Evolutionary conservation across 2,113 vertebrate species (phyloP), one percentile per base, ranked within the genome.

Genomic region (Nibea albiflora): DNA sequence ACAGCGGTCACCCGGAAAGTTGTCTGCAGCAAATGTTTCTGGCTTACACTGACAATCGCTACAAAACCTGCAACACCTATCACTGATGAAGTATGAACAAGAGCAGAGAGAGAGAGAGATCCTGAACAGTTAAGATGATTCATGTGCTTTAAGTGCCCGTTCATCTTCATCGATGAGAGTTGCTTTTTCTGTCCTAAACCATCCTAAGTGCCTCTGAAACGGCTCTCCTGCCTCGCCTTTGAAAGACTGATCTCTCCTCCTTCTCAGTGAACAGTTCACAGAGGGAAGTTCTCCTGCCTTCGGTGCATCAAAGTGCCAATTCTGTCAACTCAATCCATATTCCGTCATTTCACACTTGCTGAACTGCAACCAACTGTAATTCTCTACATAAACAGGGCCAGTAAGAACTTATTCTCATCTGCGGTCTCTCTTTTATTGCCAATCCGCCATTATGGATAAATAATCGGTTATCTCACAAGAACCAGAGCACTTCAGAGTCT

Each of bases 321-420:
- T 53, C 65, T 62, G 54, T 63, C 65, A 72, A 62, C 42, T 35
- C 24, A 1, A 66, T 46, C 50, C 16, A 63, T 22, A 74, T 57
- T n/a, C 44, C 39, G 54, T 47, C 31, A 61, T 16, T 76, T 77
- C 67, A 74, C 50, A 44, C 14, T 47, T 31, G 9, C 49, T 80
- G 65, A 78, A 61, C 58, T 70, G 22, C 31, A 69, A 74, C 67
- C 10, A 66, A 26, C 28, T 26, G 64, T 54, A 53, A 47, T 77
- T 44, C 28, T 42, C 1, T 4, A n/a, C 2, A 44, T 35, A 49
- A 64, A 67, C 10, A 35, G 24, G 2, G 15, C 8, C 57, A 57
- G 20, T 39, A n/a, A 26, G 47, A 57, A 58, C 19, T 53, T 60
- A 47, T 60, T 61, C 16, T 8, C 1, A 2, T 35, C 9, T 46